Conservation (phyloP, 2,797 vertebrate genomes). For the Megaceryle alcyon region DNA sequence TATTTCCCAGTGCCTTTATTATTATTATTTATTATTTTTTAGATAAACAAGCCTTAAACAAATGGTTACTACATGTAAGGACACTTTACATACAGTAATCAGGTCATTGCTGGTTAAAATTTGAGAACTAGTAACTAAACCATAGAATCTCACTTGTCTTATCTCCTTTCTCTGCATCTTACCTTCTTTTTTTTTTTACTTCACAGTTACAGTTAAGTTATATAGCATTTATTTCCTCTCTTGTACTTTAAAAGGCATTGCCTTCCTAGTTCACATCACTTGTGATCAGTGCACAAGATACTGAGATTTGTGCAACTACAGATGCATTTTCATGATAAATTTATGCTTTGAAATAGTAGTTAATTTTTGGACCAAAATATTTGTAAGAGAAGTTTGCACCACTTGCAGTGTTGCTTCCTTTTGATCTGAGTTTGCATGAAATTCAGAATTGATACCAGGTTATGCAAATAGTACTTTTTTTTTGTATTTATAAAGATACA, state of each 20-base stretch:
- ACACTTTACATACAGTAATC: background rate
- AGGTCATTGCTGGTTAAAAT: background rate
- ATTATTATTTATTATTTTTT: background rate
- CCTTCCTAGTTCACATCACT: background rate
- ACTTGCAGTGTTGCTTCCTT: background rate
- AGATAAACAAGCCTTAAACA: background rate
- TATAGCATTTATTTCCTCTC: background rate
- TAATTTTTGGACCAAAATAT: background rate
- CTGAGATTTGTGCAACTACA: background rate
- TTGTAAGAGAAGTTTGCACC: background rate
- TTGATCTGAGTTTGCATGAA: background rate
- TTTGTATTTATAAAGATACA: background rate
- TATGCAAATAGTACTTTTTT: background rate
- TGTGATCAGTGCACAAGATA: background rate
- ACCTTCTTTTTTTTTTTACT: background rate
- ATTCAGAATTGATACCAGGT: background rate
- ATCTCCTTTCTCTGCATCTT: background rate
- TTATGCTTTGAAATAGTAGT: background rate
- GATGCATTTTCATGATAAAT: background rate
- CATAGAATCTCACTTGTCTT: background rate
- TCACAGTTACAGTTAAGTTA: background rate
- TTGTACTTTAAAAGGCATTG: background rate
- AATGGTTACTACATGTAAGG: rapidly evolving
- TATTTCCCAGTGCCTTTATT: no score
- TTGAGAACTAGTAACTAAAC: background rate